Base-by-base conservation (phyloP, 2,888 invertebrate species). In the Lasioglossum calceatum region DNA sequence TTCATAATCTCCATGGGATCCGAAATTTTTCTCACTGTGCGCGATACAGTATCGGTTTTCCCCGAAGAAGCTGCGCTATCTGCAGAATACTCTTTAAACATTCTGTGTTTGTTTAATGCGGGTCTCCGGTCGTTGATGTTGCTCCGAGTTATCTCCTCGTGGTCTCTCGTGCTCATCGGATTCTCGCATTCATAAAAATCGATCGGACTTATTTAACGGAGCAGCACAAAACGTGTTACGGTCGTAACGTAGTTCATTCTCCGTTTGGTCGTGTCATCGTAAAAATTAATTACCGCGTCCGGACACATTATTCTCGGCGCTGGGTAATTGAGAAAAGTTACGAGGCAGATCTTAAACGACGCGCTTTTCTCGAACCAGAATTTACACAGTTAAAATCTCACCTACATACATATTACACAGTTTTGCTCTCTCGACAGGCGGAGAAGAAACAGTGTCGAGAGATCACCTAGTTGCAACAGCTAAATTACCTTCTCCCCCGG, bases 391-490 rank as follows among this genome's bases (percentile, higher is more conserved):
- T 44, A 44, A 44, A 44, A 54, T 54, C 8, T 54, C n/a, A 10
- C n/a, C 54, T 23, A 50, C 19, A 8, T n/a, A 54, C 23, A 23
- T 16, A 16, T 54, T 54, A 10, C n/a, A 10, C 54, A 10, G 23
- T 54, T 47, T 5, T 23, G 23, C 50, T 19, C 19, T 54, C 54
- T 54, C 54, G 23, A 23, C 54, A n/a, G 10, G n/a, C 23, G 54
- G 42, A 14, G 16, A 32, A 27, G 61, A 16, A 61, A 61, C 61
- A 27, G 14, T 14, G 61, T 12, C 61, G 61, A 61, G 32, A 32
- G 27, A 61, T 61, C 58, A 76, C 61, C 44, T 44, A 50, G 42
- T 27, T 12, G 27, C 61, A 44, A 76, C 61, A 64, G 44, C 76
- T 76, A 61, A 61, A 61, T 61, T 61, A 61, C 16, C 61, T 61